phyloP scores from a whole-genome alignment of 2,888 invertebrate genomes.

The Lasioglossum pauxillum region DNA sequence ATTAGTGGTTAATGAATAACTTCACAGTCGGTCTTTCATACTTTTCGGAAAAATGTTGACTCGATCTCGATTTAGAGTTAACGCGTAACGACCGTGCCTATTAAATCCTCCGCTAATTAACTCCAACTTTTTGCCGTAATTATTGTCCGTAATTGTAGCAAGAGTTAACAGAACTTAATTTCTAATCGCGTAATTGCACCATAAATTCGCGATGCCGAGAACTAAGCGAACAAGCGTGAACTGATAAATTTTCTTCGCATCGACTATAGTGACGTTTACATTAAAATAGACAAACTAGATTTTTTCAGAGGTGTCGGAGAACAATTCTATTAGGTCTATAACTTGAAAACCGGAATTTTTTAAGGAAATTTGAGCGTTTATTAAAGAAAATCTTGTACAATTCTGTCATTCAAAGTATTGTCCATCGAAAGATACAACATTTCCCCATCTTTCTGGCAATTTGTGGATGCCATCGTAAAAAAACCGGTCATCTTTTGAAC shows the following conservation, averaged over 20 bases:
- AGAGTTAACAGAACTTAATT: neutral
- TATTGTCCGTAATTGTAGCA: neutral
- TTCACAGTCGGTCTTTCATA: neutral
- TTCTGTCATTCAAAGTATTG: no score
- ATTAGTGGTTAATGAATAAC: neutral
- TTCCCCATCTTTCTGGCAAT: no score
- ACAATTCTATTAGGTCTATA: no score
- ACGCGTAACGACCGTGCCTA: neutral
- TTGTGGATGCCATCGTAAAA: no score
- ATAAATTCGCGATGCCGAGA: neutral
- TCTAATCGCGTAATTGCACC: neutral
- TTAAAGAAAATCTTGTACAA: no score
- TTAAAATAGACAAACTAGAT: neutral
- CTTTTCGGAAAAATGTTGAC: neutral
- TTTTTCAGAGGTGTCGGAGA: neutral
- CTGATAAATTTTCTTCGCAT: neutral
- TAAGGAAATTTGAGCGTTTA: no score
- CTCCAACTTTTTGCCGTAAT: neutral
- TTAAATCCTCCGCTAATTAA: neutral
- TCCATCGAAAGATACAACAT: no score
- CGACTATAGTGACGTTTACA: neutral
- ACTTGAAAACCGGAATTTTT: no score
- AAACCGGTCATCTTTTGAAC: no score
- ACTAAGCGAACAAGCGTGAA: no score
- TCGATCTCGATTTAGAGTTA: neutral